Conservation (phyloP, 2,113 vertebrate species). For the Promerops cafer region DNA sequence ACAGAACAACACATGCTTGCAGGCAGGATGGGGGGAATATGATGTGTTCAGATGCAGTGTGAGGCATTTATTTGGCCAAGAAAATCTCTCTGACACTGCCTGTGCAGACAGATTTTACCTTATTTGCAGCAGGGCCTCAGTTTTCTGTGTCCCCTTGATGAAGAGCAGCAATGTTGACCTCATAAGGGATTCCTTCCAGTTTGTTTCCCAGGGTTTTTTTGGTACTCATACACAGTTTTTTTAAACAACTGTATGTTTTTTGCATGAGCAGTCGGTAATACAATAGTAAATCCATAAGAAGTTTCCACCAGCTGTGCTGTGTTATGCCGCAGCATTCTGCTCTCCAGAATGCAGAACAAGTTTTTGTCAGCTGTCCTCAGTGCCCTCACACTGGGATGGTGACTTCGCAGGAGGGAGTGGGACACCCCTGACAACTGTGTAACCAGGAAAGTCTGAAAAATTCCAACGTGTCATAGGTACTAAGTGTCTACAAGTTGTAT, state of each 20-base stretch:
- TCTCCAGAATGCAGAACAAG: background rate
- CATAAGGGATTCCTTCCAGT: background rate
- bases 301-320: background rate
- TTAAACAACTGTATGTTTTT: background rate
- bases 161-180: background rate
- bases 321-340: background rate
- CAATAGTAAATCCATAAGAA: background rate
- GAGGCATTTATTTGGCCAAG: background rate
- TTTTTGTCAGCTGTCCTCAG: background rate
- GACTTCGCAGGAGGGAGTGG: background rate
- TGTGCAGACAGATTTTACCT: background rate
- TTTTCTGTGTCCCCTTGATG: background rate
- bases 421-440: background rate
- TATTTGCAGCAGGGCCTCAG: background rate
- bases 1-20: background rate
- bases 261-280: background rate
- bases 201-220: background rate
- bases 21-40: background rate
- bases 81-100: background rate
- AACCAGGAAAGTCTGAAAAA: background rate
- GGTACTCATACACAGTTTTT: background rate
- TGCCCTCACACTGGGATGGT: background rate
- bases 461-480: accelerated
- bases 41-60: background rate
- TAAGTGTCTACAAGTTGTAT: background rate